Evolutionary conservation across 2,113 vertebrate genomes (phyloP), one percentile per base, ranked within the genome.

Genomic region (Climacteris rufus): DNA sequence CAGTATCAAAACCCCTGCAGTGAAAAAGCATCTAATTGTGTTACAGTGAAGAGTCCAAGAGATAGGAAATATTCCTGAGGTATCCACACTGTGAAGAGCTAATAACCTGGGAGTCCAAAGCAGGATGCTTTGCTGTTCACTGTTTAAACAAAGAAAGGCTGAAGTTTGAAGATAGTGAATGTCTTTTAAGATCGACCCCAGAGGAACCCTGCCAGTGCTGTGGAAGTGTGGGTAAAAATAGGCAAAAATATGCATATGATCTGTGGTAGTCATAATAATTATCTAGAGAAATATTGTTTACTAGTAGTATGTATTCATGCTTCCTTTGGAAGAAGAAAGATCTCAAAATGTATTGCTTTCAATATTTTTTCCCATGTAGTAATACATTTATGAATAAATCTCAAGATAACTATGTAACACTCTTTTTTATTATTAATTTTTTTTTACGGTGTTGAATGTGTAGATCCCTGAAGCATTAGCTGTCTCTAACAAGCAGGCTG

Each of bases 401-500:
- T 76, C 66, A 37, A 72, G 39, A 66, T 77, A 93, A 92, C 59
- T 25, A 33, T 14, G 35, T 45, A 83, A 59, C 17, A 33, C 5
- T 56, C 3, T 52, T 59, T 87, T 30, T 28, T 23, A 23, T 11
- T 39, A 31, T 13, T n/a, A n/a, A 13, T 40, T 66, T 57, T 49
- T 69, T 63, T 86, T 74, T 7, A 4, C 11, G 60, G 42, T 52
- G 64, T 54, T 47, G 76, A 81, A 42, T 8, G 33, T 2, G 2
- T 11, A 33, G 79, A 20, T 92, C 95, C 94, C 94, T 83, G 89
- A 92, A 95, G 95, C 93, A 80, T 83, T 79, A 50, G 75, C 91
- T 93, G 94, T 85, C 74, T 90, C 72, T 70, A 83, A 89, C 94
- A 92, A 89, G 95, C 83, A 87, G 80, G 89, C 87, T 80, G 68